Evolutionary conservation across 1,140 invertebrate species (phyloP), one percentile per base, ranked within the genome.

Genomic region (Cepaea nemoralis): DNA sequence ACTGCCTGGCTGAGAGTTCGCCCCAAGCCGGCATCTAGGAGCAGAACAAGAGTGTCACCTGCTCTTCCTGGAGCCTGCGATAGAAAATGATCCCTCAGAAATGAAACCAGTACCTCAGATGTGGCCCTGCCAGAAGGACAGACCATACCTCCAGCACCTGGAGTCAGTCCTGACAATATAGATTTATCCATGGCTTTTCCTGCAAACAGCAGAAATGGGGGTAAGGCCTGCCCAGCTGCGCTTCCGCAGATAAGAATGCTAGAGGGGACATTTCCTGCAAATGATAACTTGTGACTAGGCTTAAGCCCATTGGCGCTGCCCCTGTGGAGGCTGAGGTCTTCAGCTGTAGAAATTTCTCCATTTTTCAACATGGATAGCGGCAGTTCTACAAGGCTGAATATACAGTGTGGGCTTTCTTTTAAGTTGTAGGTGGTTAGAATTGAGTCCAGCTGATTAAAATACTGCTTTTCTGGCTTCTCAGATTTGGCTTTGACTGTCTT

Each of bases 381-480:
- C 10, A 77, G n/a, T 37, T 77, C 76, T 27, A 77, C 33, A 0
- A 77, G 37, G 27, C 76, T 77, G 27, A 77, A 77, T 1, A 77
- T 77, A 42, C 76, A 77, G 37, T 77, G 55, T 16, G 76, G 76
- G 37, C 55, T 77, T 37, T 77, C 37, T 35, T 77, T 77, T 19
- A 77, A 22, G 22, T 48, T 66, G 27, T 66, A n/a, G 24, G 31
- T 66, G 24, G 55, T 55, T 33, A 77, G 33, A 33, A 77, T 39
- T 19, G 76, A 19, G 45, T 77, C 76, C 31, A 77, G 50, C 31
- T 77, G 76, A 66, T 66, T 77, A 35, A 77, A 66, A 35, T 59
- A 37, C 48, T 59, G 76, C 33, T 66, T 77, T 37, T 77, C 76
- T 63, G 76, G 76, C 1, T 55, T 19, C 24, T 77, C 76, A 48